These are phyloP conservation scores for Cheilosia impressa DNA, from an alignment of 2,888 invertebrate genomes.

Conservation along the genomic window DNA sequence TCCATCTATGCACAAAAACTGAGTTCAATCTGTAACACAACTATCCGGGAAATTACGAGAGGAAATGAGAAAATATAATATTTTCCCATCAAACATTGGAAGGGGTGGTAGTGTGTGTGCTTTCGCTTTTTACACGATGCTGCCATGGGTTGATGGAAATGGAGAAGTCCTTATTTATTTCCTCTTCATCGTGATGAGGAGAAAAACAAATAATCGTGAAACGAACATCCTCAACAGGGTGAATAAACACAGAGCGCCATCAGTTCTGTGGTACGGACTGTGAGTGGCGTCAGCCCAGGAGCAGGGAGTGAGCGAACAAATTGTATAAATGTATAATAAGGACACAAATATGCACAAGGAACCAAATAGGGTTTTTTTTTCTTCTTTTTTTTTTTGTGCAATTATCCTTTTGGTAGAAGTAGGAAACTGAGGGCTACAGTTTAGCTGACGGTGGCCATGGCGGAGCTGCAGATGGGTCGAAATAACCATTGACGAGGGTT, in stretches of 20 bases:
- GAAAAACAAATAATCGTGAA: slow-evolving; percentile 55
- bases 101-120: background rate
- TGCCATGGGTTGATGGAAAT: slow-evolving; percentile 17
- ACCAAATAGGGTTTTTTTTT: slow-evolving; percentile 4
- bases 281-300: background rate
- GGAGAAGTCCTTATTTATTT: slow-evolving; percentile 52
- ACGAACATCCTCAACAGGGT: slow-evolving; percentile 40
- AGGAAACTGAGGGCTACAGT: slow-evolving; percentile 20
- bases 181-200: slow-evolving; percentile 51
- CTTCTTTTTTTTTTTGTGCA: slow-evolving; percentile 15
- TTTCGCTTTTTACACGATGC: slow-evolving; percentile 6
- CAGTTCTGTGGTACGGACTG: background rate
- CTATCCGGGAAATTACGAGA: slow-evolving; percentile 43
- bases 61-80: slow-evolving; percentile 61
- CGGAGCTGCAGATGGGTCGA: slow-evolving; percentile 9
- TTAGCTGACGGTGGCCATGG: background rate
- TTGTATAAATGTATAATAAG: slow-evolving; percentile 47
- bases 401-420: slow-evolving; percentile 47
- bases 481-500: slow-evolving; percentile 43
- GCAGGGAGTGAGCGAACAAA: slow-evolving; percentile 17
- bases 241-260: slow-evolving; percentile 35
- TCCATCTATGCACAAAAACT: background rate
- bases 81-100: slow-evolving; percentile 44
- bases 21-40: slow-evolving; percentile 30
- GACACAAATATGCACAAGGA: slow-evolving; percentile 39